Base-by-base conservation (phyloP, 2,113 vertebrate genomes). In the Tichodroma muraria region DNA sequence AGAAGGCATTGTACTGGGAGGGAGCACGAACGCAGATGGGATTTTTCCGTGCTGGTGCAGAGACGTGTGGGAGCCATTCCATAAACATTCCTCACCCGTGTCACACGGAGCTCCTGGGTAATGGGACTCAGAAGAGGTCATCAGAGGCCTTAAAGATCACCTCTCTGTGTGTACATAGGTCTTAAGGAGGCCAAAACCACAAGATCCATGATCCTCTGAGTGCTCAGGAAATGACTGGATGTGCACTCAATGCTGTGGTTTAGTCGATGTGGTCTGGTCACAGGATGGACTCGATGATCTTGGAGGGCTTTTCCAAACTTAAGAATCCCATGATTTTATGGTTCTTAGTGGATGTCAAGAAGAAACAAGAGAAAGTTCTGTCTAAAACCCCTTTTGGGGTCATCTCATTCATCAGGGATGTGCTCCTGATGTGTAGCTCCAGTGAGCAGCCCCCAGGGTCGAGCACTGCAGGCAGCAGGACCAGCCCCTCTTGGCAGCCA, bases 391-490 rank as follows among this genome's bases (percentile, higher is more conserved):
- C 52, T 9, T 72, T 28, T 19, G 1, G 7, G 49, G 18, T 28
- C 27, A 12, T 5, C 50, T 52, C 4, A 15, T 3, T 11, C 19
- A 66, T 27, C 2, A 3, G 69, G 40, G 78, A 23, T 6, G 8
- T 11, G 35, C 2, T n/a, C 49, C 31, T 50, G 69, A n/a, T 4
- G 5, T 9, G 38, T 0, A 12, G 15, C 35, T 50, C 44, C 0
- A 0, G 20, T 31, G 50, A 35, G 65, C 31, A 79, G 45, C 42
- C 38, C 9, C 3, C 4, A 7, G 79, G 27, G 56, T 5, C 0
- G 8, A 61, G 61, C 23, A 4, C 15, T 37, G 47, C 28, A 50
- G 80, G 78, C 45, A 63, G 57, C 50, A 69, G 80, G 33, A 59
- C 27, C 47, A 16, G 59, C 35, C 23, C 25, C 17, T 4, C 30